A percentile compares a stretch with the other conserved stretches of the same genome.
These are phyloP conservation scores for Pandemis corylana DNA, from an alignment of 2,888 invertebrate species.

Conservation along the genomic window DNA sequence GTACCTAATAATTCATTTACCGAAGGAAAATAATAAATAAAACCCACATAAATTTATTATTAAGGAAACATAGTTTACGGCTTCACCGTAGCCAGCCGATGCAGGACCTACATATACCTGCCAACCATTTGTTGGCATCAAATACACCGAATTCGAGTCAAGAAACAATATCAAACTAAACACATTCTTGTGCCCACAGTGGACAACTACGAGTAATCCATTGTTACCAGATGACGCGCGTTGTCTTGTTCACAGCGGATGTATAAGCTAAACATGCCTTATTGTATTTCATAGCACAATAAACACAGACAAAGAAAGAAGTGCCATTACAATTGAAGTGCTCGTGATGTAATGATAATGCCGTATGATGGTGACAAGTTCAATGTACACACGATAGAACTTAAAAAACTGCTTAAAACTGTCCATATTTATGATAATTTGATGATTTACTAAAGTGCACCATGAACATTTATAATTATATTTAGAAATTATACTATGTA, in stretches of 20 bases:
- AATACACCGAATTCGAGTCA: background rate
- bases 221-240: background rate
- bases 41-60: background rate
- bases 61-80: background rate
- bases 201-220: background rate
- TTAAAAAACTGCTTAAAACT: conserved; percentile 4
- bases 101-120: background rate
- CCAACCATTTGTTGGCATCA: background rate
- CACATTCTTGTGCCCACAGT: background rate
- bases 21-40: no score
- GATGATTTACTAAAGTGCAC: conserved; percentile 33
- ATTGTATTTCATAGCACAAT: conserved; percentile 49
- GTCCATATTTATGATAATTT: conserved; percentile 11
- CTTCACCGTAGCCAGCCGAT: background rate
- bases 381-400: conserved; percentile 4
- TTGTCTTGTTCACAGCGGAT: conserved; percentile 1
- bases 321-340: conserved; percentile 66
- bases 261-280: conserved; percentile 66
- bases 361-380: conserved; percentile 45
- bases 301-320: conserved; percentile 49
- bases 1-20: no score
- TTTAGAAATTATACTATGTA: conserved; percentile 9
- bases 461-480: conserved; percentile 9
- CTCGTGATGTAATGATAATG: conserved; percentile 50
- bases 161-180: background rate